A percentile compares a stretch with the other conserved stretches of the same genome.
Conservation (phyloP, 2,113 vertebrate species). For the Clarias batrachus region DNA sequence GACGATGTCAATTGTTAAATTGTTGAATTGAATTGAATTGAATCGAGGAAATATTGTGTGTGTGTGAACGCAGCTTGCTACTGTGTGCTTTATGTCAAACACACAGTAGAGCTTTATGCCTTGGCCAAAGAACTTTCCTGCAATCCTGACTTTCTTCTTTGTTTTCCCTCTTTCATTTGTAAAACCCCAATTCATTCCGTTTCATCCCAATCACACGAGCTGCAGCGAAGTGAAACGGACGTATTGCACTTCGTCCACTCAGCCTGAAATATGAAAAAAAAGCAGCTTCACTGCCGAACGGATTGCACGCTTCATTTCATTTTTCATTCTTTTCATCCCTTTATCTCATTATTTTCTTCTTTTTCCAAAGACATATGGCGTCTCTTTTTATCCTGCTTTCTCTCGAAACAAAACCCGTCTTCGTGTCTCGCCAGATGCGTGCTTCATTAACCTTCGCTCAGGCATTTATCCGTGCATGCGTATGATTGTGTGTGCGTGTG, state of each 20-base stretch:
- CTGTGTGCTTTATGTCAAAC: too few relatives aligned
- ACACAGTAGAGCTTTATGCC: too few relatives aligned
- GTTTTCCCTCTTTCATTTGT: too few relatives aligned
- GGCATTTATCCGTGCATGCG: not conserved
- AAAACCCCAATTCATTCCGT: not conserved
- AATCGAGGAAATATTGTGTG: too few relatives aligned
- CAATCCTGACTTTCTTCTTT: too few relatives aligned
- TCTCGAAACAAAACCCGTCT: not conserved
- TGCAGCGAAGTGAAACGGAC: not conserved
- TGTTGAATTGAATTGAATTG: too few relatives aligned
- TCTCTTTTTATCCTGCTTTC: not conserved
- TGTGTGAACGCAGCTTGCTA: too few relatives aligned
- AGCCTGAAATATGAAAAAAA: not conserved
- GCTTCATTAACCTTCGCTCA: slow-evolving; percentile 16
- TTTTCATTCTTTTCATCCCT: slow-evolving; percentile 1
- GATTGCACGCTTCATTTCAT: not conserved
- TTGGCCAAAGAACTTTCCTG: too few relatives aligned
- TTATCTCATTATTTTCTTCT: not conserved
- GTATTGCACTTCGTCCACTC: not conserved
- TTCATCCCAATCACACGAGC: not conserved
- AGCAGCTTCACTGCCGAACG: not conserved
- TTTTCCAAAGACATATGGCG: not conserved
- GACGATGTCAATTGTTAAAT: too few relatives aligned
- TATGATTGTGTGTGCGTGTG: not conserved
- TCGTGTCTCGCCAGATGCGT: not conserved